Base-by-base conservation (phyloP, 2,888 invertebrate genomes). In the Lycocerus yunnanus region DNA sequence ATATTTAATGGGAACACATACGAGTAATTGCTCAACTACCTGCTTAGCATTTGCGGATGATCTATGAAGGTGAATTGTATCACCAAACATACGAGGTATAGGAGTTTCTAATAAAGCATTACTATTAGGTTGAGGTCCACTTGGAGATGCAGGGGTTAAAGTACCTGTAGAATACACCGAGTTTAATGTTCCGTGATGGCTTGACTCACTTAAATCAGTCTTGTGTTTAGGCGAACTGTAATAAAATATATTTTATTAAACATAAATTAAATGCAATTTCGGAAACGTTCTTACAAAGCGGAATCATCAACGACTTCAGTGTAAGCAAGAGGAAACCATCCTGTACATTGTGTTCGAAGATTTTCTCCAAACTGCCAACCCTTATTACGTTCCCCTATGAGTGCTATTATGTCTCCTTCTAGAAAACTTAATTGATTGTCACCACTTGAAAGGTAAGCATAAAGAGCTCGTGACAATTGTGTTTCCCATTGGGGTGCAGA, bases 291-390 rank as follows among this genome's bases (percentile, higher is more conserved):
- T 87, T 85, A 92, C 93, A 90, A 89, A 80, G 89, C 86, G 79
- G 91, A 90, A 80, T 92, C 93, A 81, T 92, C 93, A 72, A 92
- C 88, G 68, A 93, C 89, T 87, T 97, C 97, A 24, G 97, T 97
- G 84, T 97, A 97, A n/a, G 97, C 97, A 77, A 97, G 88, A 1
- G 97, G 97, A 87, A 97, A 97, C 97, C 97, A 97, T 27, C 97
- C 97, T 79, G 95, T 94, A 84, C 94, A 93, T 85, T 96, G 95
- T n/a, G 95, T 96, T 72, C 96, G 91, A 80, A 95, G 87, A 87
- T 97, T 97, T 86, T 97, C 97, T n/a, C 97, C 97, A 83, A 97
- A 97, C 87, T 97, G 97, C 97, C 97, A 97, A 18, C 97, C 97
- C 86, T 97, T 97, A 80, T 95, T 96, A 80, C 95, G 91, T 82